Base-by-base conservation (phyloP, 2,888 invertebrate species). In the Osmoderma eremita region DNA sequence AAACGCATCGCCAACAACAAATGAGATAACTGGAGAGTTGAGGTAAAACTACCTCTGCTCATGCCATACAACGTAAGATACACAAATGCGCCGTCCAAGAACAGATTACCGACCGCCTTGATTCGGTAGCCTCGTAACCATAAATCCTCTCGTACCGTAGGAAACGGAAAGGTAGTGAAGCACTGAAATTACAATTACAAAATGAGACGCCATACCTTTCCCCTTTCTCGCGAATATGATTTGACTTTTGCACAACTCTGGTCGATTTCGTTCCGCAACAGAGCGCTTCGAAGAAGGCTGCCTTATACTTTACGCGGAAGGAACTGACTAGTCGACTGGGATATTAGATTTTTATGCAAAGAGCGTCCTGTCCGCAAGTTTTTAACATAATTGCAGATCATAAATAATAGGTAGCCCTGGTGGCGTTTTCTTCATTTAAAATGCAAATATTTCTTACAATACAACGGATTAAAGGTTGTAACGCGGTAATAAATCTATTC, bases 121-220 rank as follows among this genome's bases (percentile, higher is more conserved):
- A 61, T 58, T 68, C 68, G 70, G 68, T 68, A 68, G 67, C 69
- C 68, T 65, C 63, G 67, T 50, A 65, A 42, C 70, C 67, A 73
- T 74, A 73, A 74, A 73, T 73, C 66, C 67, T 67, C 63, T 64
- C 51, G 49, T 63, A 65, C 70, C 69, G 67, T 70, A 72, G 74
- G 74, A 74, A 73, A 68, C 74, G 74, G 74, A 74, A 73, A 69
- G 71, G 70, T 69, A 70, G 71, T 70, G 71, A 71, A 70, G 67
- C 67, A 63, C 67, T 69, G 69, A 71, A 70, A 74, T 73, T 74
- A 74, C 71, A 74, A 72, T 72, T 72, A 73, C 71, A 72, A 70
- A 64, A 65, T 63, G 65, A 70, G 69, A 70, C 72, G 71, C 67
- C 70, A 71, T 70, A 68, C 68, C 69, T 70, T 70, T 67, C 63